Conservation (phyloP, 2,888 invertebrate species). For the Trypoxylon attenuatum region DNA sequence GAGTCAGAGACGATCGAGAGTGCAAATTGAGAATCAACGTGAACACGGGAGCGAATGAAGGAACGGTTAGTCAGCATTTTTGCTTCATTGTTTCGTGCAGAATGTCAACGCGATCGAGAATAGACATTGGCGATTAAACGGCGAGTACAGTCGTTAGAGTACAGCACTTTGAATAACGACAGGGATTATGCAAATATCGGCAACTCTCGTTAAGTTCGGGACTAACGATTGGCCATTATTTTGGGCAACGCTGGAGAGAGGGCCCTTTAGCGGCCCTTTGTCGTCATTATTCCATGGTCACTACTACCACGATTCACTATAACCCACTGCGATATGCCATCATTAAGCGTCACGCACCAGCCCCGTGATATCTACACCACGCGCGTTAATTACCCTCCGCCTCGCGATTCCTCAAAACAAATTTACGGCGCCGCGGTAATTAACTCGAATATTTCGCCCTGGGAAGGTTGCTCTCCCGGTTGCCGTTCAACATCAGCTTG, state of each 20-base stretch:
- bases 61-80: not conserved
- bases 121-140: not conserved
- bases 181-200: not conserved
- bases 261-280: constrained; percentile 18
- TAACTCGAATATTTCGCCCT: constrained; percentile 15
- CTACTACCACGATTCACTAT: too few relatives aligned
- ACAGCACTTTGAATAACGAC: too few relatives aligned
- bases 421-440: constrained; percentile 32
- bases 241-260: not conserved
- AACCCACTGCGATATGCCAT: constrained; percentile 38
- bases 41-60: too few relatives aligned
- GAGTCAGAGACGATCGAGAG: too few relatives aligned
- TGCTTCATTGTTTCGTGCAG: not conserved
- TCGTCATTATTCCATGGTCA: constrained; percentile 19
- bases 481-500: too few relatives aligned
- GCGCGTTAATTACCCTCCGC: constrained; percentile 37
- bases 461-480: not conserved
- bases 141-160: not conserved
- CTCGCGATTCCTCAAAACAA: constrained; percentile 31
- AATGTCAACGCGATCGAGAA: not conserved
- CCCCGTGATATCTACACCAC: constrained; percentile 20
- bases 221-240: constrained; percentile 3
- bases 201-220: not conserved
- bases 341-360: constrained; percentile 35
- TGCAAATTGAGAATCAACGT: too few relatives aligned